Evolutionary conservation across 2,113 vertebrate species (phyloP).

Genomic region (Asarcornis scutulata): DNA sequence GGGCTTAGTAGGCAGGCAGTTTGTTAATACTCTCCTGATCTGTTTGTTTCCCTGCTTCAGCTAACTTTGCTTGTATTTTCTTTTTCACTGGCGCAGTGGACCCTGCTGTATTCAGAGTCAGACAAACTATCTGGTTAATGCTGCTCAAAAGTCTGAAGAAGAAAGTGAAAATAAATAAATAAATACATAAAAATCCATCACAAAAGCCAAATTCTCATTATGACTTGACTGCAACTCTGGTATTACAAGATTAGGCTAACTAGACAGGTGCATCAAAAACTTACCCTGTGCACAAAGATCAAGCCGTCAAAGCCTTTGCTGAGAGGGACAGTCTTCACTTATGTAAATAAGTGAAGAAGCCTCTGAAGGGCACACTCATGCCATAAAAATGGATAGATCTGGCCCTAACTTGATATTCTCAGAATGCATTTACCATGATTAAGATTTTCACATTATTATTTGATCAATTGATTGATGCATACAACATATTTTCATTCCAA

Average conservation of each 20-base stretch:
- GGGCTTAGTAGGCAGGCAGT: neutral
- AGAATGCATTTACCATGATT: conserved; percentile 20
- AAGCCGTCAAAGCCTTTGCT: neutral
- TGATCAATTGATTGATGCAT: conserved; percentile 56
- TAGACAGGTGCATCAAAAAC: conserved; percentile 7
- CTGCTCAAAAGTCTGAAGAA: neutral
- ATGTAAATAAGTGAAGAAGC: neutral
- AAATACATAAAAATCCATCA: neutral
- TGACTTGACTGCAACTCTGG: neutral
- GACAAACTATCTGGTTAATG: neutral
- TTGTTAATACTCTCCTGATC: neutral
- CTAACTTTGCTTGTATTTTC: neutral
- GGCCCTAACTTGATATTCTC: neutral
- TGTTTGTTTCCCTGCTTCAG: neutral
- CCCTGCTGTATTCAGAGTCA: neutral
- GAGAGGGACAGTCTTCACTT: neutral
- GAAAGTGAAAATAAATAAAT: neutral
- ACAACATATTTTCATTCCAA: neutral
- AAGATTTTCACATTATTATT: conserved; percentile 32
- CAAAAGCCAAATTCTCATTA: neutral
- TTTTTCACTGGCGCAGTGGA: neutral
- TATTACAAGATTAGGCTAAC: neutral
- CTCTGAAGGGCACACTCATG: neutral
- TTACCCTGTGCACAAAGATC: neutral
- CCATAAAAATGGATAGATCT: conserved; percentile 14